Evolutionary conservation across 2,113 vertebrate species (phyloP), one percentile per base, ranked within the genome.

Genomic region (Tachuris rubrigastra): DNA sequence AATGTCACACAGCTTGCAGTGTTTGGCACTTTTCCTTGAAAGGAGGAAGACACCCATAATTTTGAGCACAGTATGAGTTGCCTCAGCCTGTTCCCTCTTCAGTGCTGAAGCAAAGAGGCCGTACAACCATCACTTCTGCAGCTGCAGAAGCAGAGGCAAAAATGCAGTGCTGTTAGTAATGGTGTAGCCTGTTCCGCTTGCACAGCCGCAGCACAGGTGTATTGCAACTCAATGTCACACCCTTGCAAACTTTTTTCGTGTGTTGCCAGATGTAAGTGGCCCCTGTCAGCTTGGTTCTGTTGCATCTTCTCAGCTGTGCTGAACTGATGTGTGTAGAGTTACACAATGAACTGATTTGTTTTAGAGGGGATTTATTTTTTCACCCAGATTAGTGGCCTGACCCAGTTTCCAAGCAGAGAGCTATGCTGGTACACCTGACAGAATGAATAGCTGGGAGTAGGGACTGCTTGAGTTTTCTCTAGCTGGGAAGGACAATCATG

Each of bases 21-120:
- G 37, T 35, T 35, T 65, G 53, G n/a, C 12, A 6, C 22, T 46
- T 46, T 50, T 39, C 18, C 24, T 62, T 9, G 66, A 49, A 66
- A 23, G n/a, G 20, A 66, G 2, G 4, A 52, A 33, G 62, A 30
- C n/a, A 37, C 0, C 47, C 13, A 4, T 68, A 1, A 0, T 74
- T 88, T 56, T 41, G 37, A 23, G 42, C 28, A 56, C 23, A 7
- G 3, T 13, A 8, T 10, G 60, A 89, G 56, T 72, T 91, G 44
- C 33, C n/a, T 85, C 24, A 67, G 19, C 33, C 28, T 6, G 1
- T 75, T 75, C 27, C 27, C 8, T 83, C 55, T 71, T 33, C 15
- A 31, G 13, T 72, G 47, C 71, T 76, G 67, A 87, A 56, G 69
- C n/a, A 37, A 52, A 59, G 71, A 47, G n/a, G 13, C 46, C 85